Base-by-base conservation (phyloP, 2,888 invertebrate genomes). In the Metellina segmentata region DNA sequence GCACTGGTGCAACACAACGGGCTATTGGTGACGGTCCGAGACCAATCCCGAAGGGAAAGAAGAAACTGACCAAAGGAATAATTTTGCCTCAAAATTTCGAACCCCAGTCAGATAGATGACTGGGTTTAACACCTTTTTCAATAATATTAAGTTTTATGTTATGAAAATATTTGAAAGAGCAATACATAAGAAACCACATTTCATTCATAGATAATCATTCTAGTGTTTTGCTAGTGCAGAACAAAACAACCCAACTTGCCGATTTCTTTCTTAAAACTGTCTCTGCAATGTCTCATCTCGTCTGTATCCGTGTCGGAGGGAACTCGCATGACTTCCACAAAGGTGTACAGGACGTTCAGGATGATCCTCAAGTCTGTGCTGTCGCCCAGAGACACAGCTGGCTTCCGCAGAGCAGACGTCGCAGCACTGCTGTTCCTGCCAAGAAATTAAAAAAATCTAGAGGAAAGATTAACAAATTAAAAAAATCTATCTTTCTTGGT, bases 311-410 rank as follows among this genome's bases (percentile, higher is more conserved):
- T 94, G 78, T 94, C 94, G 8, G 94, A 94, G 20, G 93, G 93
- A 82, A 94, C 93, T 93, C 98, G 96, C 96, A 99, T 97, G 8
- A 98, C 97, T 96, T 99, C 99, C 51, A 99, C 97, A 94, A 99
- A 98, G 86, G 98, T 97, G 95, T 99, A 99, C 87, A 99, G 95
- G 93, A 99, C 97, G 92, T 98, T 98, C 71, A 99, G 95, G 93
- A 99, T 98, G 6, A 98, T 97, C 94, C 99, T 96, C 93, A 99
- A 96, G 95, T 99, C 98, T 90, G 97, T 96, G 7, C 99, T 99
- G 95, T 99, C 99, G 9, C 97, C 97, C 93, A 98, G 95, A 69
- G 97, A 98, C 0, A 98, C 97, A 9, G 97, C 96, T 77, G 97
- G 96, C 95, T 97, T 97, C 86, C 97, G 95, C 94, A 97, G 96